phyloP scores from a whole-genome alignment of 2,113 vertebrate species.

The Strigops habroptila region DNA sequence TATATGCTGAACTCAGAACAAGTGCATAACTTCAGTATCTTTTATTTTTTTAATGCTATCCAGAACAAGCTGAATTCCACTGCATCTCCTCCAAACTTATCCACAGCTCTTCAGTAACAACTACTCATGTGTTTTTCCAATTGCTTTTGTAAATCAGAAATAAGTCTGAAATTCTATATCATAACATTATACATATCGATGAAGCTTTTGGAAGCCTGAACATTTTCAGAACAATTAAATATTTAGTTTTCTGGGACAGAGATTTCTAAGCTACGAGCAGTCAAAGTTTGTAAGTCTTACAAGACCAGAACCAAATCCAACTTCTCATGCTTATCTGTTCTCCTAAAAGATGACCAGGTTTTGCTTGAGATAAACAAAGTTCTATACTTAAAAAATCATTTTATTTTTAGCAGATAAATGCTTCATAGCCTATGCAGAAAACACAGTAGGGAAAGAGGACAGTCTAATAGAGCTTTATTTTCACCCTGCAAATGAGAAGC shows the following conservation, averaged over 20 bases:
- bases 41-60: not conserved
- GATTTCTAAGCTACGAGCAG: not conserved
- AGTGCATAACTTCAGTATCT: not conserved
- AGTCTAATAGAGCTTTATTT: not conserved
- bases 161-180: not conserved
- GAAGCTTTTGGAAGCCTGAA: not conserved
- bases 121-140: not conserved
- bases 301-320: not conserved
- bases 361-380: not conserved
- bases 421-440: not conserved
- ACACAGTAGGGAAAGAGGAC: not conserved
- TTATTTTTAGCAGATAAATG: not conserved
- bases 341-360: not conserved
- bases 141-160: not conserved
- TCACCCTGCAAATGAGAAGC: not conserved
- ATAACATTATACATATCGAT: not conserved
- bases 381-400: not conserved
- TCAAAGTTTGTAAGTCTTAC: not conserved
- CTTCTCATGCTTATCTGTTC: not conserved
- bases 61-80: not conserved
- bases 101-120: not conserved
- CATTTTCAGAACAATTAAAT: not conserved
- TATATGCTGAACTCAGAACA: not conserved
- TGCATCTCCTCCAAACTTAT: not conserved
- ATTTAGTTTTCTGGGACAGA: not conserved